Base-by-base conservation (phyloP, 1,140 invertebrate species). In the Geopemphigus sp. region DNA sequence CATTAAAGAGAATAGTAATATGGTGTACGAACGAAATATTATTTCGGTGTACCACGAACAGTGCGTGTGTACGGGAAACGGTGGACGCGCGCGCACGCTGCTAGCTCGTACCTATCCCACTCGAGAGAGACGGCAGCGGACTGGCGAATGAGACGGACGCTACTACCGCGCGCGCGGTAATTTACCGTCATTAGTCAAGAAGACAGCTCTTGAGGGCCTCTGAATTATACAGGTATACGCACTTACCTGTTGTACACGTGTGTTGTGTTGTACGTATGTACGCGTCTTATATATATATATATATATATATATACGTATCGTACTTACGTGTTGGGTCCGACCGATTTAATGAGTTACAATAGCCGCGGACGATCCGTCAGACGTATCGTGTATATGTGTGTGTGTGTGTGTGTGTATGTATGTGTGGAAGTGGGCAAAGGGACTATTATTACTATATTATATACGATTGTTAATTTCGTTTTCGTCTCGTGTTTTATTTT, bases 121-220 rank as follows among this genome's bases (percentile, higher is more conserved):
- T 1, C 24, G 26, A 61, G 15, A 6, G 15, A 32, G 53, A 32
- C 32, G 32, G 32, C 32, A 39, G 32, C 32, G 32, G 32, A 39
- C 32, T 32, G 26, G 17, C 22, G 45, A 45, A 10, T 17, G 26
- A 32, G 53, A 76, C n/a, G 39, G 32, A 78, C 39, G 39, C 39
- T 61, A 61, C 73, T 64, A 39, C 64, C n/a, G 64, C 39, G 74
- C 74, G 74, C 74, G 74, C 22, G 15, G 57, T 78, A 78, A 78
- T 78, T 78, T 78, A 78, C 4, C 57, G 26, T 78, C 74, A 78
- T 78, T 78, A 78, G 74, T 78, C 74, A 78, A 50, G 32, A 61
- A 78, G 74, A 78, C 74, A 63, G 74, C 57, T 61, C 74, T 61
- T 39, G 72, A 14, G 74, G 74, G 39, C 39, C 64, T 63, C 32